Evolutionary conservation across 1,140 invertebrate genomes (phyloP), one percentile per base, ranked within the genome.

Genomic region (Drosophila sturtevanti): DNA sequence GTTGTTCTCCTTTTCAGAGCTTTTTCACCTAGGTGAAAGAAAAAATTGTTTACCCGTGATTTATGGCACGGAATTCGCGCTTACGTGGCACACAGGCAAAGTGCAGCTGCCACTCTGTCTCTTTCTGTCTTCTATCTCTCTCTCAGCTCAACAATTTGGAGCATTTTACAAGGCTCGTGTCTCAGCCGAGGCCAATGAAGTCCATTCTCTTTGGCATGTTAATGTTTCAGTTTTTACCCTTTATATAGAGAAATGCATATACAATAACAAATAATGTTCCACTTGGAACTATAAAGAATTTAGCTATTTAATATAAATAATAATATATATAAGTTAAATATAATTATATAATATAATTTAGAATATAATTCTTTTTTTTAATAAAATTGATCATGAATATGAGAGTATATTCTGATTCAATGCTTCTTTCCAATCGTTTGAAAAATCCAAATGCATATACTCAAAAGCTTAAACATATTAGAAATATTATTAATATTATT

Each of bases 51-150:
- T 80, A 81, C 64, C 62, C 81, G 77, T 85, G 81, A 85, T 85
- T 85, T 85, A 85, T 85, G 81, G 81, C 81, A 74, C 74, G 81
- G 77, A 86, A 86, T 85, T 78, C 81, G 75, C 84, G 81, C 78
- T 86, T 74, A 86, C 77, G 73, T 74, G 72, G 81, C 51, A 35
- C 51, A 35, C 41, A 63, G 58, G 66, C 75, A 34, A 18, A 35
- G 37, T 48, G 38, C 61, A 51, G 16, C 78, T 68, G 38, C 78
- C 14, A 16, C 14, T 41, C 38, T 14, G 6, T 14, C 38, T 14
- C 38, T 41, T 1, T 7, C n/a, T 14, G 4, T n/a, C 12, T n/a
- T 41, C n/a, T 41, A 12, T 41, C 38, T 16, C 14, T 18, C 16
- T 44, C 38, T 44, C 18, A 18, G 16, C 7, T 16, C 18, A 68